phyloP scores from a whole-genome alignment of 2,113 vertebrate genomes.

The Larimichthys polyactis region DNA sequence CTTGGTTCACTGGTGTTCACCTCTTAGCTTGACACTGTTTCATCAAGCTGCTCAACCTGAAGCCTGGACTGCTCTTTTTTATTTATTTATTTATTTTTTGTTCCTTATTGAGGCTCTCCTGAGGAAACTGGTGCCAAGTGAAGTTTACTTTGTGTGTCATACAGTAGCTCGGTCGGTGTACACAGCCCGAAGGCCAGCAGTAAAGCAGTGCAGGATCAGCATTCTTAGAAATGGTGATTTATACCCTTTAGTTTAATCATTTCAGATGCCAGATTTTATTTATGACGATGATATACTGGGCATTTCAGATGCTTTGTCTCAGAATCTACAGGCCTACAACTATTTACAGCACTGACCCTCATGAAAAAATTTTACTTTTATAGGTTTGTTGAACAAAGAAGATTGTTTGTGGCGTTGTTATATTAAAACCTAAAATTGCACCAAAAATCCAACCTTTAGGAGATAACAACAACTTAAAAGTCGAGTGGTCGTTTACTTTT shows the following conservation, averaged over 20 bases:
- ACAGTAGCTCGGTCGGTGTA: not conserved
- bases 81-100: not conserved
- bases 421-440: too few relatives aligned
- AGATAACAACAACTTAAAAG: not conserved
- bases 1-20: conserved; percentile 10
- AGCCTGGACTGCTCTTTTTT: not conserved
- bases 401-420: too few relatives aligned
- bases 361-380: too few relatives aligned
- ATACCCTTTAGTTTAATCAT: conserved; percentile 30
- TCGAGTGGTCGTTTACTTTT: not conserved
- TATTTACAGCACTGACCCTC: not conserved
- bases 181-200: conserved; percentile 16
- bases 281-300: conserved; percentile 12
- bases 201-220: conserved; percentile 22
- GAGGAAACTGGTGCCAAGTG: conserved; percentile 6
- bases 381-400: too few relatives aligned
- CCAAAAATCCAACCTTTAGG: not conserved
- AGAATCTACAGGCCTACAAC: not conserved
- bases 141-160: conserved; percentile 3
- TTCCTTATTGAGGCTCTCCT: conserved; percentile 13
- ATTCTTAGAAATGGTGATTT: conserved; percentile 35
- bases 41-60: not conserved
- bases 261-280: conserved; percentile 26
- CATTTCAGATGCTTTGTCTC: conserved; percentile 28
- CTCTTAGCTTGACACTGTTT: not conserved